phyloP scores from a whole-genome alignment of 2,797 vertebrate species.

The Crax fasciolata region DNA sequence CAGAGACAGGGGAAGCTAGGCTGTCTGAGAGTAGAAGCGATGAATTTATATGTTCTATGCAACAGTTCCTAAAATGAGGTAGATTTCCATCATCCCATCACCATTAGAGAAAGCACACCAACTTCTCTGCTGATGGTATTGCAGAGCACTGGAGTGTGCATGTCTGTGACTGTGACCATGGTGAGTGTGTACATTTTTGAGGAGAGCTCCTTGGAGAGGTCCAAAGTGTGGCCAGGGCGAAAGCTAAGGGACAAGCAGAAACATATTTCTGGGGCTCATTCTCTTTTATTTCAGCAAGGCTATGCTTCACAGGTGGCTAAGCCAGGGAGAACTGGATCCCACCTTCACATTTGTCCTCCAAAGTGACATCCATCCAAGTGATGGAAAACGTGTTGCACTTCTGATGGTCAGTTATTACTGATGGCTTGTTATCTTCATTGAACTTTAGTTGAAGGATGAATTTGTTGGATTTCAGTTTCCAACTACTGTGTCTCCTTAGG shows the following conservation, averaged over 20 bases:
- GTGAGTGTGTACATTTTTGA: fast-evolving
- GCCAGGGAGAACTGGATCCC: fast-evolving
- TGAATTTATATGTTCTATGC: neutral
- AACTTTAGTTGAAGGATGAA: neutral
- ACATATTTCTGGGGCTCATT: neutral
- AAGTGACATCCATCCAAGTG: neutral
- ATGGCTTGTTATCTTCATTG: neutral
- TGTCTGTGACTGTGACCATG: neutral
- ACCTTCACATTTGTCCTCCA: neutral
- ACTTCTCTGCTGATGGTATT: neutral
- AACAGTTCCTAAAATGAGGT: neutral
- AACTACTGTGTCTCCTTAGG: neutral
- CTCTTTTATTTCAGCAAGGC: neutral
- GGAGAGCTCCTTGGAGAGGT: neutral
- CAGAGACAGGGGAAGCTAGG: neutral
- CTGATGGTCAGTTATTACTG: neutral
- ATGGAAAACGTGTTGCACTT: neutral
- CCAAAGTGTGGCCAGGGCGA: neutral
- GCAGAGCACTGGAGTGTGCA: neutral
- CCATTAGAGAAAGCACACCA: fast-evolving
- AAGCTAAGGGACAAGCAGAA: neutral
- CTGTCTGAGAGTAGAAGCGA: neutral
- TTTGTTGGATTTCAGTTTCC: neutral
- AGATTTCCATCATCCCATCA: neutral
- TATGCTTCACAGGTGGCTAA: fast-evolving